These are phyloP conservation scores for Trissolcus japonicus DNA, from an alignment of 2,888 invertebrate species.

Conservation along the genomic window DNA sequence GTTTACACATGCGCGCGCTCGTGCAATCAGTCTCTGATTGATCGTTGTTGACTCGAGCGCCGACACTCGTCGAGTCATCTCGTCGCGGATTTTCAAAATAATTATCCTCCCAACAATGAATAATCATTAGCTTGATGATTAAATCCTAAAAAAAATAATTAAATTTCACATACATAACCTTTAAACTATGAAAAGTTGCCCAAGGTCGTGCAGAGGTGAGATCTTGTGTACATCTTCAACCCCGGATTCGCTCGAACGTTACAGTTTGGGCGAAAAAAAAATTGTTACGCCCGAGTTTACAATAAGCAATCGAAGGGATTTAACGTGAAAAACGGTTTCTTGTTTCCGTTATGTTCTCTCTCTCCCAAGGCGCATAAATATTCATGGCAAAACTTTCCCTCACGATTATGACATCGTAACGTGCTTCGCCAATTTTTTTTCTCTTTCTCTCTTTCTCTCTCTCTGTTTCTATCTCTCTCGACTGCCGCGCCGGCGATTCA, in stretches of 20 bases:
- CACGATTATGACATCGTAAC: constrained; percentile 51
- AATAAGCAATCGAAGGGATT: constrained; percentile 52
- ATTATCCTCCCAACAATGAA: too few species aligned
- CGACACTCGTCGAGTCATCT: constrained; percentile 25
- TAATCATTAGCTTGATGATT: too few species aligned
- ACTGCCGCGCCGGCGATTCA: constrained; percentile 32
- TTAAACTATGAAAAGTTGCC: too few species aligned
- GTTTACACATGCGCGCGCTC: constrained; percentile 19
- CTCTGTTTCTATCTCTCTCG: too few species aligned
- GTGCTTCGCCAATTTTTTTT: constrained; percentile 46
- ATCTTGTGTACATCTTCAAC: too few species aligned
- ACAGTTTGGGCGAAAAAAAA: too few species aligned
- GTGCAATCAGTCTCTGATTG: constrained; percentile 36
- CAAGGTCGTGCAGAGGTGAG: too few species aligned
- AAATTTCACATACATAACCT: constrained; percentile 12
- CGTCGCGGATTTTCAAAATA: not conserved
- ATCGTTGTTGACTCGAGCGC: constrained; percentile 36
- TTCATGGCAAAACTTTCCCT: constrained; percentile 52
- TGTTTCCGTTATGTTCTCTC: constrained; percentile 44
- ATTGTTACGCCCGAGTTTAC: constrained; percentile 41
- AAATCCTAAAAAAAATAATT: not conserved
- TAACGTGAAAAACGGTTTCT: constrained; percentile 52
- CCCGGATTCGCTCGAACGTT: too few species aligned
- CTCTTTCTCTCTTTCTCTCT: not conserved
- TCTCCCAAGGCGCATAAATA: constrained; percentile 35